phyloP scores from a whole-genome alignment of 2,888 invertebrate species.

The Sinelater perroti region DNA sequence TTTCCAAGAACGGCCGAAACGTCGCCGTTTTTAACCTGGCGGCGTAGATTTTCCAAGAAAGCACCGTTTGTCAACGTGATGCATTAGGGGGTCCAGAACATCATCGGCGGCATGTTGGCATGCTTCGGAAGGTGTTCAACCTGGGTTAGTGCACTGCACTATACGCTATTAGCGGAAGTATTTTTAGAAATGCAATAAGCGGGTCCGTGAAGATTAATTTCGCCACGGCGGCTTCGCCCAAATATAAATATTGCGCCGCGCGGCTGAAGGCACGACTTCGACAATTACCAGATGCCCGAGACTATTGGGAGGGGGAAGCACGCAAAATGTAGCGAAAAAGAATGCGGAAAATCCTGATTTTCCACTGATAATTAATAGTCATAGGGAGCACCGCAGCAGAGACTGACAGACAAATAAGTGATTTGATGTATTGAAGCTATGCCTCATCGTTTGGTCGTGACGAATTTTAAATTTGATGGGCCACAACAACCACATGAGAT shows the following conservation, averaged over 20 bases:
- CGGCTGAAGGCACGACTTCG: no score
- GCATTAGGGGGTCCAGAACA: slow-evolving; percentile 22
- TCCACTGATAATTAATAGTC: no score
- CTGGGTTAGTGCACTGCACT: slow-evolving; percentile 30
- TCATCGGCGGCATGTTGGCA: slow-evolving; percentile 18
- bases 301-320: no score
- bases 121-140: slow-evolving; percentile 32
- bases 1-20: not conserved
- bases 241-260: slow-evolving; percentile 10
- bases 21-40: not conserved
- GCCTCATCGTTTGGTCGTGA: no score
- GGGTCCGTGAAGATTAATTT: slow-evolving; percentile 20
- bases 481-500: no score
- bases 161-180: slow-evolving; percentile 24
- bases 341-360: no score
- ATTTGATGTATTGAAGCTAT: no score
- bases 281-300: no score
- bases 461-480: no score
- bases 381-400: no score
- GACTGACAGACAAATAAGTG: no score
- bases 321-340: no score
- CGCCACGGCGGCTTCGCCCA: not conserved
- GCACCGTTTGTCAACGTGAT: slow-evolving; percentile 28
- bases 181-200: slow-evolving; percentile 34
- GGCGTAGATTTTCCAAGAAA: slow-evolving; percentile 9